phyloP scores from a whole-genome alignment of 2,888 invertebrate species.

The Poecilus cupreus region DNA sequence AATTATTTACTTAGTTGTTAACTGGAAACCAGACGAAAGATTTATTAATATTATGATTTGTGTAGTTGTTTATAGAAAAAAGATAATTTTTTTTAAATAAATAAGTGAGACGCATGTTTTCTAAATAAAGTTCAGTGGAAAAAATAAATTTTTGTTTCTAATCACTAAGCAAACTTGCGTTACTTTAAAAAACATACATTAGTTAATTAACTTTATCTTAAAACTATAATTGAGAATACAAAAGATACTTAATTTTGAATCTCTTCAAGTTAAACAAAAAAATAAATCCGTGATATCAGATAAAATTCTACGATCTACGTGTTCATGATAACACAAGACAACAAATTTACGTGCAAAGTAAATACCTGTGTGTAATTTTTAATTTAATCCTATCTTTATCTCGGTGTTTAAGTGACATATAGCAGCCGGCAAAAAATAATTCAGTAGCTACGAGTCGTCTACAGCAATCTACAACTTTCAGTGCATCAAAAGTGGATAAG shows the following conservation, averaged over 20 bases:
- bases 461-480: not conserved
- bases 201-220: not conserved
- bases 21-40: not conserved
- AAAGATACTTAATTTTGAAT: not conserved
- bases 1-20: not conserved
- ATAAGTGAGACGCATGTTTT: not conserved
- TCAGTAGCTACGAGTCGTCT: not conserved
- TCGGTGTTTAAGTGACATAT: not conserved
- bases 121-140: constrained; percentile 14
- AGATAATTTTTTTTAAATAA: not conserved
- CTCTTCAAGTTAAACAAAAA: not conserved
- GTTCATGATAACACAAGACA: constrained; percentile 31
- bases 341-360: not conserved
- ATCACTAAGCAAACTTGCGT: not conserved
- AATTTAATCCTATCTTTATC: not conserved
- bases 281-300: constrained; percentile 19
- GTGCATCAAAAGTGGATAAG: not conserved
- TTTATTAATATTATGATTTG: not conserved
- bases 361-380: constrained; percentile 19
- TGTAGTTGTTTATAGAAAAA: not conserved
- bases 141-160: not conserved
- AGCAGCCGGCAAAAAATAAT: constrained; percentile 15
- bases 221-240: not conserved
- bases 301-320: not conserved
- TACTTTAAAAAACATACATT: not conserved